These are phyloP conservation scores for Parasteatoda tepidariorum DNA, from an alignment of 1,140 invertebrate genomes.

Conservation along the genomic window DNA sequence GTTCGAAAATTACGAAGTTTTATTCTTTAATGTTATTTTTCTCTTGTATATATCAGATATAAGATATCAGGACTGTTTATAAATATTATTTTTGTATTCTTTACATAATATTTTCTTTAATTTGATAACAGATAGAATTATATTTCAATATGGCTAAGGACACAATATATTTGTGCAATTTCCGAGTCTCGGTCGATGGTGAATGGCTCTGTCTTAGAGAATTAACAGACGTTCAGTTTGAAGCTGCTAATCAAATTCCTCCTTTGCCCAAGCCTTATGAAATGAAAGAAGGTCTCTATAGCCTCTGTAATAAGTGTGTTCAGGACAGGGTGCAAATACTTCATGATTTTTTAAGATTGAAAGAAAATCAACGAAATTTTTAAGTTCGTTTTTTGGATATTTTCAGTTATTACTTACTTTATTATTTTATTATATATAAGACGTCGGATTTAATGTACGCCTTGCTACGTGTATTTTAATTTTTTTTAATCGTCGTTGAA, in stretches of 20 bases:
- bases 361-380: background rate
- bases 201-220: constrained; percentile 98
- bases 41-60: no score
- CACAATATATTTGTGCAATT: constrained; percentile 97
- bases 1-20: no score
- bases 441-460: no score
- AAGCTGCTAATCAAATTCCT: constrained; percentile 54
- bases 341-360: background rate
- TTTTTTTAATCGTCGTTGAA: no score
- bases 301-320: background rate
- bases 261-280: constrained; percentile 22
- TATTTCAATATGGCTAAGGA: constrained; percentile 78
- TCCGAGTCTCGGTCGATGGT: constrained; percentile 95
- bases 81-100: no score
- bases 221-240: constrained; percentile 86
- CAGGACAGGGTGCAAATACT: background rate
- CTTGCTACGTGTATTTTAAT: no score
- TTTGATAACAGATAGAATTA: background rate
- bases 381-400: no score
- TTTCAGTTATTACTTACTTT: no score
- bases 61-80: no score
- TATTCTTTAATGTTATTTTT: no score
- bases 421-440: no score
- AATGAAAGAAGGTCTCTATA: constrained; percentile 31
- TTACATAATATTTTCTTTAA: background rate